Evolutionary conservation across 2,113 vertebrate species (phyloP).

Genomic region (Mola mola): DNA sequence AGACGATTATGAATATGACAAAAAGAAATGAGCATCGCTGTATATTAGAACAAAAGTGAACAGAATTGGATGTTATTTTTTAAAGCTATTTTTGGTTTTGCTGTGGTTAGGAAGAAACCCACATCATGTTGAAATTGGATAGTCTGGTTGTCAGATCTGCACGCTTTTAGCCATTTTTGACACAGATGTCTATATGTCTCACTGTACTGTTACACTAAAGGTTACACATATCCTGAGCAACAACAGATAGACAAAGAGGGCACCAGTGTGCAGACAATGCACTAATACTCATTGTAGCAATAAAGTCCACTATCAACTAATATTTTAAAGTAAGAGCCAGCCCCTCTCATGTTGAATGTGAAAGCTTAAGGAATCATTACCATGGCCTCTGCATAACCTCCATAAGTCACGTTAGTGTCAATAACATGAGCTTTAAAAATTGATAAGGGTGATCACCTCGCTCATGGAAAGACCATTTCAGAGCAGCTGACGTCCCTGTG

Average conservation of each 20-base stretch:
- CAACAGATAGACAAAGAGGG: constrained; percentile 45
- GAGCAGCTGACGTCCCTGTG: constrained; percentile 41
- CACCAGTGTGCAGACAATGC: constrained; percentile 34
- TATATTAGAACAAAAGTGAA: too few species aligned
- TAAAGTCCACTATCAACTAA: constrained; percentile 31
- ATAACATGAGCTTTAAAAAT: constrained; percentile 82
- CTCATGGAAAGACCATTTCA: constrained; percentile 59
- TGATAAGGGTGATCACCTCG: constrained; percentile 75
- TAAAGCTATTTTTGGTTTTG: too few species aligned
- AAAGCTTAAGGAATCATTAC: constrained; percentile 73
- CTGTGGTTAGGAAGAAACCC: too few species aligned
- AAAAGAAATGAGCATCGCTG: too few species aligned
- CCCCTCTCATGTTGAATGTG: constrained; percentile 42
- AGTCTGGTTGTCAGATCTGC: too few species aligned
- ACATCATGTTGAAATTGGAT: too few species aligned
- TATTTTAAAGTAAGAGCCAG: constrained; percentile 47
- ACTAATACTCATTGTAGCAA: constrained; percentile 42
- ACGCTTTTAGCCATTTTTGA: not conserved
- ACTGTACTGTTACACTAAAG: not conserved
- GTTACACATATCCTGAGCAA: constrained; percentile 9
- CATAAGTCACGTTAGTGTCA: constrained; percentile 79
- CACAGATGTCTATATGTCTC: not conserved
- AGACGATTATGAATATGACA: too few species aligned
- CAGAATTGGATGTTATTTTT: too few species aligned
- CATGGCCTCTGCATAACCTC: constrained; percentile 74